Evolutionary conservation across 2,797 vertebrate genomes (phyloP).

Genomic region (Clarias platycephalus): DNA sequence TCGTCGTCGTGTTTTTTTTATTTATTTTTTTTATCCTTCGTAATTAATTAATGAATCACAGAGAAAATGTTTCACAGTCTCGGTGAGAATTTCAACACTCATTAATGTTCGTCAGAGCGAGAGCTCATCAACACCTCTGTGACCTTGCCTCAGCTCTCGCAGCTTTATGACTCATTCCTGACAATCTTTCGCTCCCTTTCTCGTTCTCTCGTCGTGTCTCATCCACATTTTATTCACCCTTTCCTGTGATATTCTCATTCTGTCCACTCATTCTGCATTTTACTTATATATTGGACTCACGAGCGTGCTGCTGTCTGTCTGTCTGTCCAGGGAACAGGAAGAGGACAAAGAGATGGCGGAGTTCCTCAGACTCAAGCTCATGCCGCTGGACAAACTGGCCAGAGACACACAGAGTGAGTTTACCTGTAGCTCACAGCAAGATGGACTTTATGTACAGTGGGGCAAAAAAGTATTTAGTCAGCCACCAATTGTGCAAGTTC

Average conservation of each 20-base stretch:
- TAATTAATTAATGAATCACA: slow-evolving; percentile 14
- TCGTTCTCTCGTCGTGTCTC: neutral
- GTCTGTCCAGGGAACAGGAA: slow-evolving; percentile 84
- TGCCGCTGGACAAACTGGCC: slow-evolving; percentile 86
- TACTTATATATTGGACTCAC: neutral
- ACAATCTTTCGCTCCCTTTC: slow-evolving; percentile 5
- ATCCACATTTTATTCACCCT: neutral
- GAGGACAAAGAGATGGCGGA: slow-evolving; percentile 98
- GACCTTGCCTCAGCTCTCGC: slow-evolving; percentile 17
- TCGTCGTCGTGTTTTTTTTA: neutral
- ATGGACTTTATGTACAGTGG: neutral
- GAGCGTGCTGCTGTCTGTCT: neutral
- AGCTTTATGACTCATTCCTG: slow-evolving; percentile 40
- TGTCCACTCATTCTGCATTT: slow-evolving; percentile 3
- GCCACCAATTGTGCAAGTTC: neutral
- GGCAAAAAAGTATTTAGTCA: no score
- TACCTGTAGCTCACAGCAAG: neutral
- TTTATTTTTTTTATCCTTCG: neutral
- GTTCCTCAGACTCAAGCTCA: slow-evolving; percentile 93
- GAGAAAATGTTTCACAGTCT: slow-evolving; percentile 10
- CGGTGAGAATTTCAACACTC: slow-evolving; percentile 25
- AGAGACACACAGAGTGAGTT: slow-evolving; percentile 82
- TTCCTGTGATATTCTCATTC: neutral
- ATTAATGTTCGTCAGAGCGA: slow-evolving; percentile 28
- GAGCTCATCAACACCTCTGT: slow-evolving; percentile 35